phyloP scores from a whole-genome alignment of 2,888 invertebrate species.

The Metallyticus violacea region DNA sequence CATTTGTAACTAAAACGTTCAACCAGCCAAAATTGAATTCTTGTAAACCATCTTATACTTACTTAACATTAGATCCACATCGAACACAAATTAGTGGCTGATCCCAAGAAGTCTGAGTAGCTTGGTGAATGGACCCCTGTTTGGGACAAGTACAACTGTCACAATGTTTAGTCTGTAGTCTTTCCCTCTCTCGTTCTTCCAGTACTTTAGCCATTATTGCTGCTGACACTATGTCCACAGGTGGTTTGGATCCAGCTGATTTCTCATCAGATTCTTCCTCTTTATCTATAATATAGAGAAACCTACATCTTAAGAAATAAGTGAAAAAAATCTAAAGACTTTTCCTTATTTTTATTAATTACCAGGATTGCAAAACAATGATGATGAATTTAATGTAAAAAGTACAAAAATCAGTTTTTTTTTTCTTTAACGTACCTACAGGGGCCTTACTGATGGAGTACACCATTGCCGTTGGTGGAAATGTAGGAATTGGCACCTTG shows the following conservation, averaged over 20 bases:
- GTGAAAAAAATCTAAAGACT: too few relatives aligned
- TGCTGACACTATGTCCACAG: slow-evolving; percentile 76
- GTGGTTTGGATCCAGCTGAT: slow-evolving; percentile 57
- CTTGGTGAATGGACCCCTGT: background rate
- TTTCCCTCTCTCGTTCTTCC: slow-evolving; percentile 80
- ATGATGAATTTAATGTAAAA: too few relatives aligned
- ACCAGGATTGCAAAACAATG: too few relatives aligned
- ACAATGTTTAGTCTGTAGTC: slow-evolving; percentile 75
- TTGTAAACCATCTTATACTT: too few relatives aligned
- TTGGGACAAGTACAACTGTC: slow-evolving; percentile 73
- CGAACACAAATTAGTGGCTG: background rate
- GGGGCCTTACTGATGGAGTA: slow-evolving; percentile 50
- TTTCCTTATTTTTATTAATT: too few relatives aligned
- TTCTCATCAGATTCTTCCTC: slow-evolving; percentile 48
- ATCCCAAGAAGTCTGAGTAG: slow-evolving; percentile 17
- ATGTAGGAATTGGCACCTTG: slow-evolving; percentile 73
- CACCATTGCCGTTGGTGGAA: slow-evolving; percentile 83
- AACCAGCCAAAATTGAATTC: too few relatives aligned
- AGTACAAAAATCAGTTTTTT: too few relatives aligned
- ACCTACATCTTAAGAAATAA: too few relatives aligned
- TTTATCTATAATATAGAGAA: too few relatives aligned
- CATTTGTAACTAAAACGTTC: too few relatives aligned
- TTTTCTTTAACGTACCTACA: too few relatives aligned
- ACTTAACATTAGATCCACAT: background rate
- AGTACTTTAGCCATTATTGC: slow-evolving; percentile 89